A percentile compares a stretch with the other conserved stretches of the same genome.
Conservation (phyloP, 2,797 vertebrate genomes). For the Cossypha caffra region DNA sequence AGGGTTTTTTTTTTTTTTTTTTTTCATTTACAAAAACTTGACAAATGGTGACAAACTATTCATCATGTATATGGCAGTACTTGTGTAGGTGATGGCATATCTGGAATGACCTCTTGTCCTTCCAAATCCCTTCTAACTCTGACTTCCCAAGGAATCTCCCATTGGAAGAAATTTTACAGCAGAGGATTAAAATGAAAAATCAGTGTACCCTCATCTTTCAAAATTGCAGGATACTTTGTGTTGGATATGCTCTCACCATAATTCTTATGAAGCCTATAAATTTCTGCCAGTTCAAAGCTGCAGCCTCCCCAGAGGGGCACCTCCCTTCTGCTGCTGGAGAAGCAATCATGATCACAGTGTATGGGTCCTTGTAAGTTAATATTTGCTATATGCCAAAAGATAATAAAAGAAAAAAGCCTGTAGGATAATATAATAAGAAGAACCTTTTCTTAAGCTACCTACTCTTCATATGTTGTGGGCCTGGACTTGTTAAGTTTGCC, state of each 20-base stretch:
- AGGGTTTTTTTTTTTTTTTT: background rate
- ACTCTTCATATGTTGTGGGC: background rate
- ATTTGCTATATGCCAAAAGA: background rate
- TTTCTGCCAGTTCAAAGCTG: background rate
- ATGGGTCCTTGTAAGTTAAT: background rate
- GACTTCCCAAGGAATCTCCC: background rate
- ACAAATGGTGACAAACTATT: background rate
- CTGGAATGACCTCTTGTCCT: background rate
- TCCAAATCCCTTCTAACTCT: background rate
- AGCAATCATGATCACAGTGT: rapidly evolving
- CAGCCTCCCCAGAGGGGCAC: background rate
- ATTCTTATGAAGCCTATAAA: background rate
- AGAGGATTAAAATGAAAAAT: background rate
- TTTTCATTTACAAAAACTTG: background rate
- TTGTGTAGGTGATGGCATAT: background rate
- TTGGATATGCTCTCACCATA: background rate
- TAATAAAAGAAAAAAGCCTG: background rate
- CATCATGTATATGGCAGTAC: rapidly evolving
- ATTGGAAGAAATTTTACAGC: background rate
- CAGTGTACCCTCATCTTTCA: background rate
- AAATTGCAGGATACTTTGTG: background rate
- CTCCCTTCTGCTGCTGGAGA: background rate
- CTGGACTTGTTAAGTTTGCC: background rate
- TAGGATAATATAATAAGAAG: background rate
- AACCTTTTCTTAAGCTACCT: background rate